Base-by-base conservation (phyloP, 1,140 invertebrate species). In the Drosophila quadrilineata region DNA sequence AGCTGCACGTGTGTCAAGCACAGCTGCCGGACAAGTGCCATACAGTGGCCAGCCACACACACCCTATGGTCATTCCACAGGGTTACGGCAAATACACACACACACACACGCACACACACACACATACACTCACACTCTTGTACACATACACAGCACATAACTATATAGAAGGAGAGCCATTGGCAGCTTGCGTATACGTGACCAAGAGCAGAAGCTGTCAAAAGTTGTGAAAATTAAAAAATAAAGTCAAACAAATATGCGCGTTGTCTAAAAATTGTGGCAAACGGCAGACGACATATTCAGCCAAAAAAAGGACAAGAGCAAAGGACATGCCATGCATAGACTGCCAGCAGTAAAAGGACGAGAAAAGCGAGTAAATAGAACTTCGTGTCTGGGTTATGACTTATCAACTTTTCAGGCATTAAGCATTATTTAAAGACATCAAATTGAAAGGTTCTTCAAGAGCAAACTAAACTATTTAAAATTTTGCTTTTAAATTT, bases 191-290 rank as follows among this genome's bases (percentile, higher is more conserved):
- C 46, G 10, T 29, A 64, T 77, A 82, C 77, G 77, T 82, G 77
- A 82, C 79, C 77, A 82, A 77, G 73, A 64, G 77, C 57, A 85
- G n/a, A 56, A 71, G 70, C 77, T 82, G 77, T 82, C 77, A 82
- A 82, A 82, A 82, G 73, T 84, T 84, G 77, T 74, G 77, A 84
- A 82, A 82, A 82, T 82, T 82, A 82, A 82, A 82, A 82, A 82
- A 77, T 82, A 82, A 82, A 82, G 60, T 82, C 77, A 53, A 84
- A 74, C 79, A 82, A 82, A 82, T 84, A 82, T 82, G 77, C 70
- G 77, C 58, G 50, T 41, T 29, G 63, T 41, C 46, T 29, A 68
- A 56, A 40, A 35, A n/a, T n/a, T 68, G 58, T 54, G 57, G 54
- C 45, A 50, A 50, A 9, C 17, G n/a, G n/a, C n/a, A n/a, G n/a